Base-by-base conservation (phyloP, 2,113 vertebrate species). In the Alaudala cheleensis region DNA sequence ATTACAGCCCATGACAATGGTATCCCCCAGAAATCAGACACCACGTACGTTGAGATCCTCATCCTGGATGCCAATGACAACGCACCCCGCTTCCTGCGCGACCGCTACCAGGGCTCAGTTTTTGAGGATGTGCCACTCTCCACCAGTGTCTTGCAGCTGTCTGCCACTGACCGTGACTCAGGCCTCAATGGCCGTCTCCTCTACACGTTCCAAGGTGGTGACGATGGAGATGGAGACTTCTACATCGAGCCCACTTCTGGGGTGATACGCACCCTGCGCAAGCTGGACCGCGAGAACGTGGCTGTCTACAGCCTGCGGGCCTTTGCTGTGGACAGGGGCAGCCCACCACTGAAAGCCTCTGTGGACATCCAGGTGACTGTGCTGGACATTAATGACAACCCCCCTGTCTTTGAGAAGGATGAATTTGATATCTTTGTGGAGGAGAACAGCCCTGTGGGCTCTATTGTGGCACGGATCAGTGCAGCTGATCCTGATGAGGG, bases 321-420 rank as follows among this genome's bases (percentile, higher is more conserved):
- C 20, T 98, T 98, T 79, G 99, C 99, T 1, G 98, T 99, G 78
- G 99, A 99, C 81, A 98, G 95, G 29, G 99, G 99, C 12, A 96
- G 98, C 81, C 99, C 98, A 0, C 98, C 99, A 1, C 97, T 99
- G 24, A 99, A 98, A 66, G 98, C 99, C 22, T 97, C 97, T 0
- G 99, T 99, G 86, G 97, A 98, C 19, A 97, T 99, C 92, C 99
- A 99, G 57, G 97, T 99, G 64, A 97, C 98, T 0, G 99, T 99
- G 47, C 80, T 99, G 92, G 99, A 99, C 97, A 99, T 99, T 42
- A 99, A 99, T 0, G 99, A 99, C 97, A 99, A 99, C 12, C 98
- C 99, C 0, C 99, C 99, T 0, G 99, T 99, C 87, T 99, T 99
- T 79, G 98, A 99, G 69, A 98, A 98, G 96, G 99, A 99, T 11